Base-by-base conservation (phyloP, 2,797 vertebrate genomes). In the Pristis pectinata region DNA sequence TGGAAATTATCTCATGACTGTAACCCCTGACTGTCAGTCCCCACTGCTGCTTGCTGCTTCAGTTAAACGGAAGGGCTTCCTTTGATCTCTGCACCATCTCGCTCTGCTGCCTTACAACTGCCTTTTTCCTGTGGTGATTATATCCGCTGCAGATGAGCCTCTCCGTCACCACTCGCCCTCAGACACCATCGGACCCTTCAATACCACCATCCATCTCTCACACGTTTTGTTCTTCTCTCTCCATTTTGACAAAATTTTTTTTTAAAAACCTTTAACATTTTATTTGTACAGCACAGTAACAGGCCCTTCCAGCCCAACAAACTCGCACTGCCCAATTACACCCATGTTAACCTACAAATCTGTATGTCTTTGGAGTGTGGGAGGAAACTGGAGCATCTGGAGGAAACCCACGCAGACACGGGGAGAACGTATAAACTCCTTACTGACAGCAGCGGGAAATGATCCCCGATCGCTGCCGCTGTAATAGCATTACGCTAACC, bases 41-140 rank as follows among this genome's bases (percentile, higher is more conserved):
- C 70, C 30, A 19, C 67, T 94, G 67, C 92, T 56, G 44, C 13
- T 76, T 6, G 30, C 67, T 0, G 44, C 27, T 94, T 74, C 92
- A 94, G 44, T 74, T 94, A 76, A 76, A 74, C 92, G n/a, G 92
- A 49, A 56, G 70, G 27, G 41, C 49, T 76, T n/a, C 30, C 70
- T 76, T 49, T 94, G 67, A 94, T 74, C 27, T 76, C 22, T 53
- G 44, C 92, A 53, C 49, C 49, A 76, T 94, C 44, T 76, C 70
- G 34, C 41, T 34, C 67, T 83, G 22, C 44, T 53, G 59, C 11
- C 67, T 94, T 19, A 0, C 27, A 72, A 94, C 92, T 76, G 24
- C 44, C 41, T 76, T 74, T 76, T 93, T 94, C 67, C 92, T 74
- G 92, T 94, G 92, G 92, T 56, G 70, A 74, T 53, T n/a, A 30